phyloP scores from a whole-genome alignment of 1,140 invertebrate genomes.

The Bombus confusus region DNA sequence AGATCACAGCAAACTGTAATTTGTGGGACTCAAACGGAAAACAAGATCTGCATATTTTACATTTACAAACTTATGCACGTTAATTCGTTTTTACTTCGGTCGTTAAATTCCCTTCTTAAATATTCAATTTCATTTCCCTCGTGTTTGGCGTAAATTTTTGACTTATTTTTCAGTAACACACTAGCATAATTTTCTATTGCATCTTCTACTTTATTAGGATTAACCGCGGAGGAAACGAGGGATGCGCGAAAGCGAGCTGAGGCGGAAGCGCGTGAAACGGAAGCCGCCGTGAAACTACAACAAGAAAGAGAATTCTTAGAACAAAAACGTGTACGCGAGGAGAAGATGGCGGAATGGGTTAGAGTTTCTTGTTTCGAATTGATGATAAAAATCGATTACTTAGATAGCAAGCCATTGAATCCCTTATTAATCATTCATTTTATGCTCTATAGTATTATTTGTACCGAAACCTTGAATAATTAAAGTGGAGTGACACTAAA shows the following conservation, averaged over 20 bases:
- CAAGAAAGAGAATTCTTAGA: slow-evolving; percentile 77
- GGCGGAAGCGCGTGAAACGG: slow-evolving; percentile 75
- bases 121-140: neutral
- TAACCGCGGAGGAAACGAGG: slow-evolving; percentile 82
- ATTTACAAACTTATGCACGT: neutral
- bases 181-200: neutral
- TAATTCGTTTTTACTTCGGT: neutral
- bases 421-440: neutral
- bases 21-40: too few species aligned
- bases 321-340: slow-evolving; percentile 72
- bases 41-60: neutral
- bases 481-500: too few species aligned
- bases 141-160: neutral
- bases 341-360: slow-evolving; percentile 83
- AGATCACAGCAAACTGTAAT: too few species aligned
- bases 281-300: slow-evolving; percentile 80
- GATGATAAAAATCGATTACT: neutral
- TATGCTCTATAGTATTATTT: neutral
- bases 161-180: neutral
- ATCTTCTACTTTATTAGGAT: slow-evolving; percentile 64
- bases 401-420: neutral
- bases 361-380: slow-evolving; percentile 3
- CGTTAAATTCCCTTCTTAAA: neutral
- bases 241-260: slow-evolving; percentile 76
- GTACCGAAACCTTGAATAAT: too few species aligned